Conservation (phyloP, 2,113 vertebrate species). For the Crotalus helleri region DNA sequence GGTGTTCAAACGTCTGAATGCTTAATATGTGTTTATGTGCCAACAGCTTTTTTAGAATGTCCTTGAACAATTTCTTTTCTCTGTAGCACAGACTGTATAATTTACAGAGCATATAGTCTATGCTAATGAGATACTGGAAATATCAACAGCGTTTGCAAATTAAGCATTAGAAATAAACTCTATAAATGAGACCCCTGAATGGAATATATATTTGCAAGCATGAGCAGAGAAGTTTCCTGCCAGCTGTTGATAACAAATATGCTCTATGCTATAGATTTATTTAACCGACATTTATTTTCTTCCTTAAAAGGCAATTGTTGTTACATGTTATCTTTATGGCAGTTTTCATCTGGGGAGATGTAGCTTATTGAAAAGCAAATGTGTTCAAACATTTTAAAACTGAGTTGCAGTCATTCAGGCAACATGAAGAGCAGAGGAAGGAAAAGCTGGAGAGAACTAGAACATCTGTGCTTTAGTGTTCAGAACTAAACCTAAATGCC, state of each 20-base stretch:
- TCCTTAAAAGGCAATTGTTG: background rate
- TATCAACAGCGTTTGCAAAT: conserved; percentile 48
- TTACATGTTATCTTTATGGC: background rate
- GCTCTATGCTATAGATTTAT: conserved; percentile 41
- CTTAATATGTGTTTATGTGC: conserved; percentile 43
- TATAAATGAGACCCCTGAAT: conserved; percentile 33
- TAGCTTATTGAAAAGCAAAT: conserved; percentile 17
- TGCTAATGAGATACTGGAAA: conserved; percentile 48
- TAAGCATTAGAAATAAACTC: conserved; percentile 38
- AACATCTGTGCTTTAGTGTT: background rate
- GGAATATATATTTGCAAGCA: conserved; percentile 40
- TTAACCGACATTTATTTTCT: conserved; percentile 25
- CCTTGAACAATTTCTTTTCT: conserved; percentile 51
- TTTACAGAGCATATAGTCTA: conserved; percentile 47
- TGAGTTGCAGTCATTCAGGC: background rate
- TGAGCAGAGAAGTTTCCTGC: conserved; percentile 27
- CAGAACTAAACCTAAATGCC: background rate
- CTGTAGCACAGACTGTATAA: conserved; percentile 35
- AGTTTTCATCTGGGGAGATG: background rate
- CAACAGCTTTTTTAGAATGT: conserved; percentile 33
- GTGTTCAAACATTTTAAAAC: background rate
- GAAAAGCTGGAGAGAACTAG: background rate
- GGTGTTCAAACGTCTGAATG: conserved; percentile 33
- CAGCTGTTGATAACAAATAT: conserved; percentile 34
- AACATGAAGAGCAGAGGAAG: background rate